Base-by-base conservation (phyloP, 2,797 vertebrate genomes). In the Rhynchonycteris naso region DNA sequence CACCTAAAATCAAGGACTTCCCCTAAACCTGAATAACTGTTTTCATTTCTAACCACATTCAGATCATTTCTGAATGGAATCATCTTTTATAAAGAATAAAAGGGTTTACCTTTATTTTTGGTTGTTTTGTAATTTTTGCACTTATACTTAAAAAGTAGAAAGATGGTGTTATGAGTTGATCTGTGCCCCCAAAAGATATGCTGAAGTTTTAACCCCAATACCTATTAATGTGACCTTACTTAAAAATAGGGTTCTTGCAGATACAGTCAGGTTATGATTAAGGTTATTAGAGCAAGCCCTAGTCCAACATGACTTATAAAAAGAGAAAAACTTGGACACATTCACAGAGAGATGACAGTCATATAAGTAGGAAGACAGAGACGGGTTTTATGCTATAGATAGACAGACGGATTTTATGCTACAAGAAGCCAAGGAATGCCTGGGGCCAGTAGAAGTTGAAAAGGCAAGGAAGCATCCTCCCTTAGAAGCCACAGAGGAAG, bases 11-110 rank as follows among this genome's bases (percentile, higher is more conserved):
- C 56, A 95, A 74, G 74, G 28, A 89, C 19, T 75, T 75, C 14
- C 28, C 38, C 30, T 75, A 85, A 63, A 75, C 14, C 43, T 47
- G 71, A 91, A 71, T 47, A 88, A 81, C 19, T 74, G 12, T 43
- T 52, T 43, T 75, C 78, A 75, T 30, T 86, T 94, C 80, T 75
- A 84, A 88, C 4, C n/a, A 93, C 43, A 69, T 71, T 85, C 61
- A 89, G 54, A 33, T 52, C 68, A n/a, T 74, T 92, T 93, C 69
- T 90, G 52, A 91, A 79, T 54, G 38, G 9, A 47, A 59, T 74
- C 24, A 74, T 79, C 71, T 79, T 33, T 21, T 58, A 90, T 90
- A 52, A 93, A 72, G n/a, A 50, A 82, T 58, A 28, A 74, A 0
- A 74, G 56, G 43, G 35, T 43, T 87, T 80, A 87, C 12, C 33